Evolutionary conservation across 2,797 vertebrate species (phyloP).

Genomic region (Poecile montanus): DNA sequence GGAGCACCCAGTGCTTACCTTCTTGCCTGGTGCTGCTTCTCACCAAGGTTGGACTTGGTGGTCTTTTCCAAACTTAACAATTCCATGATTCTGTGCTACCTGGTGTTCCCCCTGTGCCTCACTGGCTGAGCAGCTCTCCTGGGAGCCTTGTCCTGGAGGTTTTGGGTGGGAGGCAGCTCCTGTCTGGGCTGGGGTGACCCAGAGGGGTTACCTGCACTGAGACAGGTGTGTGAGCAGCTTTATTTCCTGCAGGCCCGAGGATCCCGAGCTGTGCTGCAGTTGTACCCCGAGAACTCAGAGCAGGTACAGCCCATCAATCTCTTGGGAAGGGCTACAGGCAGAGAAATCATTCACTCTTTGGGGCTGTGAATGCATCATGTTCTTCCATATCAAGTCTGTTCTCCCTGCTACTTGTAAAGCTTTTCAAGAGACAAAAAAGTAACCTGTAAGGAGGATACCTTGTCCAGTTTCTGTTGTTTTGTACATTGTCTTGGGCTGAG

Average conservation of each 20-base stretch:
- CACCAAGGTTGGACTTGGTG: not conserved
- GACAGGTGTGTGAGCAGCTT: not conserved
- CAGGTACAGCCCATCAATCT: conserved; percentile 79
- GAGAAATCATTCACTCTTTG: not conserved
- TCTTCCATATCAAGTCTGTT: not conserved
- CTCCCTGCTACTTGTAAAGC: not conserved
- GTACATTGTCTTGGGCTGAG: not conserved
- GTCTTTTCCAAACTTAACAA: not conserved
- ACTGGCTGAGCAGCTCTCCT: not conserved
- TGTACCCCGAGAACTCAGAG: conserved; percentile 94
- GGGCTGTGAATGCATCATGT: not conserved
- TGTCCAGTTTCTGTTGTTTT: not conserved
- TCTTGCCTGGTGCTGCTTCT: not conserved
- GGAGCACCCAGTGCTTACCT: not conserved
- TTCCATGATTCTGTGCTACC: not conserved
- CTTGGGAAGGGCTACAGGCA: not conserved
- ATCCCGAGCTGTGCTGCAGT: conserved; percentile 89
- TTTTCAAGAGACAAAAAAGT: not conserved
- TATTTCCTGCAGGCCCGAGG: conserved; percentile 81
- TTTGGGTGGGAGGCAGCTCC: not conserved
- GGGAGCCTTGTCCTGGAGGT: not conserved
- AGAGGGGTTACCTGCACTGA: not conserved
- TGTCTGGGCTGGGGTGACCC: not conserved
- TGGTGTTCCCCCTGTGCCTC: not conserved
- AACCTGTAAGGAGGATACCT: not conserved